Base-by-base conservation (phyloP, 2,797 vertebrate species). In the Sandelia bainsii region DNA sequence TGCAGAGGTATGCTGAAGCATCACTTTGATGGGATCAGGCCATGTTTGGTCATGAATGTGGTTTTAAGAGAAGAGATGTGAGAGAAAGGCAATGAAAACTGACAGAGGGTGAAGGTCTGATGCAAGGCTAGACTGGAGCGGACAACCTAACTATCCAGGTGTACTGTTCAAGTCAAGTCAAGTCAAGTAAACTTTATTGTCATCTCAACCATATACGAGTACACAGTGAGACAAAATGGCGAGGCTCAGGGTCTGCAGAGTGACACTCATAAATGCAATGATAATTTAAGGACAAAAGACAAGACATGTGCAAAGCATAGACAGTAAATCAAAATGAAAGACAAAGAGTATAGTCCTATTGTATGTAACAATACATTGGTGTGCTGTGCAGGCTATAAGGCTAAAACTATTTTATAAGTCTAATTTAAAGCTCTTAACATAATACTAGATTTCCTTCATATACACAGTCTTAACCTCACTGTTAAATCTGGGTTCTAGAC, bases 11-110 rank as follows among this genome's bases (percentile, higher is more conserved):
- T 62, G 63, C 87, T 79, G 58, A 80, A 54, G 82, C 62, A 72
- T 80, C 75, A 42, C 64, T 83, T 52, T 84, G 70, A 80, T 79
- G 80, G 69, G 77, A 83, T 81, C 75, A 72, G 69, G 60, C 88
- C 86, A 73, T 91, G 81, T 91, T 89, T 88, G 91, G 86, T 86
- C 84, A 89, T 85, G 77, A 84, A 83, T 81, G 81, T 44, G 79
- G 84, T 88, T 89, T 74, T 48, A 78, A 66, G 79, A 40, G 51
- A 81, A 44, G 62, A 86, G 69, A 89, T 20, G 5, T 23, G 50
- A 87, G 75, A 76, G 75, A 83, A 74, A 81, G 58, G 22, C 54
- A 89, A 90, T 83, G 46, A 70, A 81, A 87, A 80, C 75, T 88
- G 89, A 89, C 90, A 87, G 80, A 80, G 78, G 52, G 76, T 59